A percentile compares a stretch with the other conserved stretches of the same genome.
phyloP scores from a whole-genome alignment of 2,797 vertebrate genomes.

The Clangula hyemalis region DNA sequence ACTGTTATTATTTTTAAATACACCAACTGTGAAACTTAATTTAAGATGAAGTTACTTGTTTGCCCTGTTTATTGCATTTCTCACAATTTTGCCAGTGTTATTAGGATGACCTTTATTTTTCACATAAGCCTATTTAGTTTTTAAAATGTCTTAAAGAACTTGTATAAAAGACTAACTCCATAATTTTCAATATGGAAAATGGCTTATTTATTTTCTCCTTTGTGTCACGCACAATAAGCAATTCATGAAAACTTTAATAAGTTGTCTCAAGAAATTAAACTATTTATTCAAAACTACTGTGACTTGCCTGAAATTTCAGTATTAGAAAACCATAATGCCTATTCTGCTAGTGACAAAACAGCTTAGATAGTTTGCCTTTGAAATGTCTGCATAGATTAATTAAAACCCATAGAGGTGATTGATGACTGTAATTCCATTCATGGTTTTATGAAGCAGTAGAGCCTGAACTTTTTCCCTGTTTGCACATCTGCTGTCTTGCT shows the following conservation, averaged over 20 bases:
- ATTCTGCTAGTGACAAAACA: background rate
- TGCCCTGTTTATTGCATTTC: background rate
- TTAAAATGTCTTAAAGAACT: background rate
- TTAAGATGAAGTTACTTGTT: background rate
- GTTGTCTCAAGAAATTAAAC: background rate
- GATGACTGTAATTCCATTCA: background rate
- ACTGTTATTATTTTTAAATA: background rate
- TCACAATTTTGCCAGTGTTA: background rate
- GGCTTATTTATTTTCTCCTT: background rate
- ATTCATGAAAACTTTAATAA: background rate
- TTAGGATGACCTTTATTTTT: background rate
- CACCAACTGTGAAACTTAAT: background rate
- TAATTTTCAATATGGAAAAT: background rate
- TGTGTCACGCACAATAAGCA: background rate
- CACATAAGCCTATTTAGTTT: background rate
- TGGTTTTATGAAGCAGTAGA: background rate
- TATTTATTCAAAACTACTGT: background rate
- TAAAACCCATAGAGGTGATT: background rate
- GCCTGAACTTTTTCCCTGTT: background rate
- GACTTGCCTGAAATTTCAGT: background rate
- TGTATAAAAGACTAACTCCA: background rate
- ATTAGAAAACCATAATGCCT: background rate
- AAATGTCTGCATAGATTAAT: background rate
- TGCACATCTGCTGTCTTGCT: background rate
- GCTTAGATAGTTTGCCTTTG: background rate